A percentile compares a stretch with the other conserved stretches of the same genome.
phyloP scores from a whole-genome alignment of 2,113 vertebrate genomes.

The Oreotrochilus melanogaster region DNA sequence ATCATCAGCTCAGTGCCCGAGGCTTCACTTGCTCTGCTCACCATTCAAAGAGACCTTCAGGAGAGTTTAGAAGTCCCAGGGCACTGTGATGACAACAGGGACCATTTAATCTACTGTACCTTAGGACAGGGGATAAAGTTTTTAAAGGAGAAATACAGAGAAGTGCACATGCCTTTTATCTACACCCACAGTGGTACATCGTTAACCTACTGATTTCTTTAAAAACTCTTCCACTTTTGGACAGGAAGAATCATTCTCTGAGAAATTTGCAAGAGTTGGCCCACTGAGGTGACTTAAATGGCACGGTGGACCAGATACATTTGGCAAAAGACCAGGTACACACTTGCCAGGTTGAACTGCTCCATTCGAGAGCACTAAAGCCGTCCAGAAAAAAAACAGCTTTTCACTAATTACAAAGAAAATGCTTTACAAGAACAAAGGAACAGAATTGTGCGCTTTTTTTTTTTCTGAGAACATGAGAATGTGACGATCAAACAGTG shows the following conservation, averaged over 20 bases:
- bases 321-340: slow-evolving; percentile 38
- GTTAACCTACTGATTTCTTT: background rate
- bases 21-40: background rate
- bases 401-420: background rate
- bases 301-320: slow-evolving; percentile 15
- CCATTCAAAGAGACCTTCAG: background rate
- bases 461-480: slow-evolving; percentile 24
- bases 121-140: slow-evolving; percentile 38
- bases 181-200: slow-evolving; percentile 15
- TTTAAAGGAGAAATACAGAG: slow-evolving; percentile 38
- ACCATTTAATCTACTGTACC: slow-evolving; percentile 31
- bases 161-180: slow-evolving; percentile 51
- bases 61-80: background rate
- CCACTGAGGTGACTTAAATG: slow-evolving; percentile 36
- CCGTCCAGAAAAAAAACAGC: background rate
- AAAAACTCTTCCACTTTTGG: background rate
- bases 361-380: background rate
- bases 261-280: background rate
- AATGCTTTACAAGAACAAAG: background rate
- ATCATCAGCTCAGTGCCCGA: background rate
- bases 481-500: slow-evolving; percentile 1
- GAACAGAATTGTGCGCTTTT: slow-evolving; percentile 56
- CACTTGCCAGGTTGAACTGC: background rate
- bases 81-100: background rate
- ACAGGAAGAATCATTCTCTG: slow-evolving; percentile 33